Base-by-base conservation (phyloP, 2,113 vertebrate species). In the Cochlearius cochlearius region DNA sequence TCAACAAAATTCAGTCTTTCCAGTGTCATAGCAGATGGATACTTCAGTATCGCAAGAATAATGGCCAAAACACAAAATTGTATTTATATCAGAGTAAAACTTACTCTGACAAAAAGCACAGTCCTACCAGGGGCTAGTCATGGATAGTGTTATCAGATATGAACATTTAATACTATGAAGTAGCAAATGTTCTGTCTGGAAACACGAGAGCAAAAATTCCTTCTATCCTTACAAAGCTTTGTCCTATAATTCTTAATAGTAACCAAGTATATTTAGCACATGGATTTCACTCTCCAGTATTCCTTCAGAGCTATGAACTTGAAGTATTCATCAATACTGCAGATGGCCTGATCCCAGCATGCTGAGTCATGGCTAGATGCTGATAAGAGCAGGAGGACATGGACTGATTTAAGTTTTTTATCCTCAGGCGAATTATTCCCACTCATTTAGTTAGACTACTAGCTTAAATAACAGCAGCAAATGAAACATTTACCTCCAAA, bases 391-490 rank as follows among this genome's bases (percentile, higher is more conserved):
- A 83, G 32, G 9, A 63, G 19, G 68, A 81, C 23, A 22, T 16
- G 14, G 38, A 64, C 15, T 83, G 22, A 92, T 87, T 71, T 79
- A 32, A 62, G 14, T 85, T 92, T 21, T 96, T 76, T 71, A 71
- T 88, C 53, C 45, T 91, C 52, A 86, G 39, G 76, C 63, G 60
- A 94, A 92, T 92, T 89, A 96, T 38, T 89, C 55, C 63, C n/a
- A n/a, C 34, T 56, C 94, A n/a, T n/a, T n/a, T n/a, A 92, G 67
- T 82, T n/a, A 90, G 58, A 84, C 62, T 82, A 60, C 15, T 27
- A 77, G 71, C 52, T 89, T 92, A 95, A 87, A 50, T 29, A 69
- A 55, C 39, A 94, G 81, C 56, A 92, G 77, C 14, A 86, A 21
- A 85, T 25, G 53, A 92, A 96, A 80, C 7, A 9, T 76, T 27